A percentile compares a stretch with the other conserved stretches of the same genome.
Conservation (phyloP, 2,888 invertebrate species). For the Dastarcus helophoroides region DNA sequence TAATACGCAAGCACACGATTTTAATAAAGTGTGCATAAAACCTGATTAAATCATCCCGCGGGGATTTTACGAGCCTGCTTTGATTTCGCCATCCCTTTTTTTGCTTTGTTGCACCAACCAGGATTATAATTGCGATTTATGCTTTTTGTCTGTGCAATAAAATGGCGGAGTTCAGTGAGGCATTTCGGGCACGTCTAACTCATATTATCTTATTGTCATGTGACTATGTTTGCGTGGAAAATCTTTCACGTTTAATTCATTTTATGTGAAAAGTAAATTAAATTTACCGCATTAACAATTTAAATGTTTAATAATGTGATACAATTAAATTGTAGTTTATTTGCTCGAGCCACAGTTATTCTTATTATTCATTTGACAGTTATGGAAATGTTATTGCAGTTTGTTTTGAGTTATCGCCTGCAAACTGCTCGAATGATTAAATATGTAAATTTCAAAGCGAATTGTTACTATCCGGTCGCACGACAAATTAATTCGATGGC, state of each 20-base stretch:
- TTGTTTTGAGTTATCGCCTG: slow-evolving; percentile 15
- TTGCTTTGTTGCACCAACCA: too few species aligned
- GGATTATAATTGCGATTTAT: too few species aligned
- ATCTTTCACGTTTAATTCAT: too few species aligned
- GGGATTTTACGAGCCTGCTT: too few species aligned
- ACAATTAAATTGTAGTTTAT: slow-evolving; percentile 12
- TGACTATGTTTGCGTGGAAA: too few species aligned
- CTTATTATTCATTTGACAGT: slow-evolving; percentile 12
- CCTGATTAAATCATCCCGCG: background rate
- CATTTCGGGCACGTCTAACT: too few species aligned
- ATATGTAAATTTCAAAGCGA: slow-evolving; percentile 15
- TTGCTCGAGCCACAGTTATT: slow-evolving; percentile 11
- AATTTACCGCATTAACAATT: background rate
- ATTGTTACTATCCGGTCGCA: slow-evolving; percentile 5
- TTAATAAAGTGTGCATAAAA: slow-evolving; percentile 3
- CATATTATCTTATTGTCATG: too few species aligned
- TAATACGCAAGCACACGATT: slow-evolving; percentile 7
- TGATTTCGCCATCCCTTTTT: too few species aligned
- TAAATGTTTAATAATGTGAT: slow-evolving; percentile 1
- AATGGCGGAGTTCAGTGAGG: slow-evolving; percentile 1
- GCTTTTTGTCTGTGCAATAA: slow-evolving; percentile 1
- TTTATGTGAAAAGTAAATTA: too few species aligned
- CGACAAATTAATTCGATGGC: slow-evolving; percentile 1
- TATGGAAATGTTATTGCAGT: slow-evolving; percentile 12
- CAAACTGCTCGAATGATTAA: slow-evolving; percentile 17